A percentile compares a stretch with the other conserved stretches of the same genome.
phyloP scores from a whole-genome alignment of 2,888 invertebrate genomes.

The Leptinotarsa peninsularis region DNA sequence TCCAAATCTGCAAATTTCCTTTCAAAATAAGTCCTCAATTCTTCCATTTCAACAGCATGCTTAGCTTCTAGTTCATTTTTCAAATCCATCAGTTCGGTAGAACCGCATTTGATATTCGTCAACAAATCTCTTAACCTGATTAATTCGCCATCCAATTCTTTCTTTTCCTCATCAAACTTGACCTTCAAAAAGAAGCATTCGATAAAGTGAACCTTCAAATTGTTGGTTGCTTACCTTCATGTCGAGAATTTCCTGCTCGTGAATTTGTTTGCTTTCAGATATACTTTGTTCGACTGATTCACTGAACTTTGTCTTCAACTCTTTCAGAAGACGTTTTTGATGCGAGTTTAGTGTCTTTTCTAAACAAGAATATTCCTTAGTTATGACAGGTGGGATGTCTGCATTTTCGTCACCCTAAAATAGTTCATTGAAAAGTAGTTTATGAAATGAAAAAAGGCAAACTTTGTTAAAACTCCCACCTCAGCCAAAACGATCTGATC shows the following conservation, averaged over 20 bases:
- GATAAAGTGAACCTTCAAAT: constrained; percentile 22
- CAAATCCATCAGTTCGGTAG: constrained; percentile 70
- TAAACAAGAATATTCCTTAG: constrained; percentile 43
- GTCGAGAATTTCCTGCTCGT: constrained; percentile 52
- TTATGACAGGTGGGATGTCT: constrained; percentile 19
- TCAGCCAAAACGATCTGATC: background rate
- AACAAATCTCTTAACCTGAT: constrained; percentile 70
- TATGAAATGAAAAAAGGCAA: no score
- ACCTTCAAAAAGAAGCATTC: constrained; percentile 33
- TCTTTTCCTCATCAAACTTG: constrained; percentile 67
- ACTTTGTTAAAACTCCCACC: no score
- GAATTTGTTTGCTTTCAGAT: constrained; percentile 44
- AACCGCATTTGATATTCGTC: constrained; percentile 71
- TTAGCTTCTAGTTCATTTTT: constrained; percentile 73
- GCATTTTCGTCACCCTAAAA: background rate
- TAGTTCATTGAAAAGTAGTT: background rate
- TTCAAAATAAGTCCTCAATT: constrained; percentile 83
- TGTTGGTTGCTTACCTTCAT: constrained; percentile 52
- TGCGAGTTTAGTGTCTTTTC: constrained; percentile 47
- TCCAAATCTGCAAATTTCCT: constrained; percentile 84
- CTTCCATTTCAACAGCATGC: constrained; percentile 83
- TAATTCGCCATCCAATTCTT: constrained; percentile 70
- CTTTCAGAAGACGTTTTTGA: constrained; percentile 49
- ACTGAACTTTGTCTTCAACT: constrained; percentile 54
- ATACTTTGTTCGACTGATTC: constrained; percentile 50